Conservation (phyloP, 1,140 invertebrate species). For the Megalopta genalis region DNA sequence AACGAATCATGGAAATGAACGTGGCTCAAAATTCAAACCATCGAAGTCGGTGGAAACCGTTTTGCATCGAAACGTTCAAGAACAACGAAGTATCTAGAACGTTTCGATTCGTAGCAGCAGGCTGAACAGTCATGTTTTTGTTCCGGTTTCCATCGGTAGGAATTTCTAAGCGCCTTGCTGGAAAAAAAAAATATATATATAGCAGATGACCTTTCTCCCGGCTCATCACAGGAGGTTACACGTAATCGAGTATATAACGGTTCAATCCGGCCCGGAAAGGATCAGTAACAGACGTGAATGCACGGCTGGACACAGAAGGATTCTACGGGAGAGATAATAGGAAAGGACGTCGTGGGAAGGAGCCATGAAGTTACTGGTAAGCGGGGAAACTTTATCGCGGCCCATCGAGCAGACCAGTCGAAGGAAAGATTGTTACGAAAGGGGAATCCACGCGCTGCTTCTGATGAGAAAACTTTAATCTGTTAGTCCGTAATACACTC, state of each 20-base stretch:
- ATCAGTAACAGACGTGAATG: conserved; percentile 39
- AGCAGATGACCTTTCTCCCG: conserved; percentile 27
- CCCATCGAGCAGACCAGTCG: conserved; percentile 47
- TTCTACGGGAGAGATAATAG: conserved; percentile 21
- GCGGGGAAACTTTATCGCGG: conserved; percentile 56
- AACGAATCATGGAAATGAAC: no score
- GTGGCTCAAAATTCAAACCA: no score
- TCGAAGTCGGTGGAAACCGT: no score
- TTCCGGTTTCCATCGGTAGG: conserved; percentile 15
- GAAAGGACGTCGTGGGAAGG: conserved; percentile 19
- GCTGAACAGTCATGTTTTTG: not conserved
- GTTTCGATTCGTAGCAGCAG: no score
- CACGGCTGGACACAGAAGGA: not conserved
- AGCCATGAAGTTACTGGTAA: conserved; percentile 57
- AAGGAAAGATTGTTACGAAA: conserved; percentile 47
- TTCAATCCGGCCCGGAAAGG: conserved; percentile 16
- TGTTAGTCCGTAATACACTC: conserved; percentile 56
- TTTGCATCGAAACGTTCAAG: no score
- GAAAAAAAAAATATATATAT: not conserved
- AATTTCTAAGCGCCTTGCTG: conserved; percentile 8
- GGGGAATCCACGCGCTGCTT: conserved; percentile 26
- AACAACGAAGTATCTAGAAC: no score
- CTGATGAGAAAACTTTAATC: conserved; percentile 67
- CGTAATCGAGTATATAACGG: conserved; percentile 50
- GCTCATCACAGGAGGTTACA: conserved; percentile 21